Evolutionary conservation across 2,113 vertebrate species (phyloP), one percentile per base, ranked within the genome.

Genomic region (Sinosuthora webbiana): DNA sequence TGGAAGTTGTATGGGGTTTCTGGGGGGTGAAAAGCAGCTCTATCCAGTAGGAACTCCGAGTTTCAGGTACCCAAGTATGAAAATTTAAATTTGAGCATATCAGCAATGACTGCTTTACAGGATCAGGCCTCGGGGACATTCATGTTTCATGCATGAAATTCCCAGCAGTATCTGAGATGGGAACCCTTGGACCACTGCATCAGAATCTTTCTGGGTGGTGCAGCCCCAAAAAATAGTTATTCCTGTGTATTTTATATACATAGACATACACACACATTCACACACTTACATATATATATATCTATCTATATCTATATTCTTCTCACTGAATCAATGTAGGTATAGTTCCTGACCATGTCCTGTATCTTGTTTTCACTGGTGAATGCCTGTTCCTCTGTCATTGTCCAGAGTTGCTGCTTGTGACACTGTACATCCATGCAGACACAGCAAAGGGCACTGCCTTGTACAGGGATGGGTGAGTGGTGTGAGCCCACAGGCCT

Each of bases 371-470:
- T 93, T 93, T 96, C 83, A 86, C 63, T 91, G 83, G 42, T 69
- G 80, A 97, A 83, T 53, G 90, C 83, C 91, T 95, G 79, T 91
- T 96, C 89, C 92, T 94, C 94, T 96, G 91, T 97, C 87, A 50
- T 74, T 95, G 96, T 96, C 88, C 90, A 97, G 95, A 92, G 90
- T 6, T 82, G 39, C 87, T 95, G 60, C 95, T 87, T 94, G 83
- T 96, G 93, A 93, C 84, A 75, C 74, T 90, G 96, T 95, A 97
- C 83, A 96, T 90, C 87, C 97, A 97, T 97, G 97, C 96, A 97
- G 93, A 97, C 86, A 97, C 75, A 94, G 94, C 85, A 94, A 92
- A 97, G 96, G 87, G 87, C 83, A 63, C 49, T 86, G 84, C 55
- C 89, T 97, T 91, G 87, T 96, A 95, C 76, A 93, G 94, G 65